Evolutionary conservation across 2,888 invertebrate genomes (phyloP), one percentile per base, ranked within the genome.

Genomic region (Philhelius pedissequus): DNA sequence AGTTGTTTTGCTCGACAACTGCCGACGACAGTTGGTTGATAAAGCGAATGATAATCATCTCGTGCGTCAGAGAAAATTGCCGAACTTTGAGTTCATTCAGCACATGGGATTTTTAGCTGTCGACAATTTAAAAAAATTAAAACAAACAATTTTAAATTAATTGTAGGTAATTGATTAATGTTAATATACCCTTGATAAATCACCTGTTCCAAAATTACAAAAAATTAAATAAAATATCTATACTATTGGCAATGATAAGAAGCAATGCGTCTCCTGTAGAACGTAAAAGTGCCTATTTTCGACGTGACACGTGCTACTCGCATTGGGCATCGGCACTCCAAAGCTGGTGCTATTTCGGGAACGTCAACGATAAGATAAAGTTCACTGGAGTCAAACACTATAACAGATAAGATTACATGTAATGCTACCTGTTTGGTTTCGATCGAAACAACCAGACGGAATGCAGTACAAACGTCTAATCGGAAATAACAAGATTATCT

Each of bases 361-460:
- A 43, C 40, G 52, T 40, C 62, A 30, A 43, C 32, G 83, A 83
- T 83, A 83, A 83, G 83, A 83, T 79, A 79, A 83, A 79, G 74
- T 79, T 79, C 74, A 74, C 3, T 18, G 48, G 30, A 83, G 74
- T 75, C 83, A 78, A 69, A 70, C 64, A 70, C 43, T 52, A n/a
- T n/a, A 38, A 32, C 45, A 82, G 82, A 82, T 82, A 77, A 78
- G 73, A 66, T 73, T 77, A 73, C 32, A 30, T 30, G n/a, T 38
- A 25, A 25, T 2, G 52, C 71, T 77, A 77, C 77, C 81, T 82
- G 71, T 76, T 81, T 48, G 58, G 52, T 70, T 64, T 60, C 48
- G 6, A 35, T 38, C 8, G 32, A 50, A 45, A 9, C 5, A 45
- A 9, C 5, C 13, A 35, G 25, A 15, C 27, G 18, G 30, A 45